Conservation (phyloP, 1,140 invertebrate species). For the Batillaria attramentaria region DNA sequence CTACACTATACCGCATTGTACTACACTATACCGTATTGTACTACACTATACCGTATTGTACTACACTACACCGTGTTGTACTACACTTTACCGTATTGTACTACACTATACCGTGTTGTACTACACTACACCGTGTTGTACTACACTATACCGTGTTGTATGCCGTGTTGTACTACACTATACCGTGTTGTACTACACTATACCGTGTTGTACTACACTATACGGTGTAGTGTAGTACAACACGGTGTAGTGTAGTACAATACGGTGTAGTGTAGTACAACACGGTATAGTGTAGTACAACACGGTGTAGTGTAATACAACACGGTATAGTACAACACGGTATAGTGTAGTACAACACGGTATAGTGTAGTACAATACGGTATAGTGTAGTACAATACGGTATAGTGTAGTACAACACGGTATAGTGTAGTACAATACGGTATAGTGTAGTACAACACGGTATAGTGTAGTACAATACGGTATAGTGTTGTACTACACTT, state of each 20-base stretch:
- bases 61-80: background rate
- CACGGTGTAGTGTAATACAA: background rate
- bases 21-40: background rate
- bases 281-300: background rate
- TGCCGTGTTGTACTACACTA: background rate
- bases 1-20: background rate
- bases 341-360: background rate
- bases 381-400: background rate
- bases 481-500: background rate
- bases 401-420: background rate
- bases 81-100: background rate
- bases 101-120: background rate
- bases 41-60: background rate
- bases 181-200: background rate
- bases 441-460: background rate
- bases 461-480: background rate
- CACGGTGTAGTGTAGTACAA: background rate
- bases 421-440: background rate
- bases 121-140: background rate
- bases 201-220: background rate
- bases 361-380: background rate
- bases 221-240: no score
- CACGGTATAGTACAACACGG: background rate
- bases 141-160: background rate
- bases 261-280: background rate